Base-by-base conservation (phyloP, 2,113 vertebrate genomes). In the Brienomyrus brachyistius region DNA sequence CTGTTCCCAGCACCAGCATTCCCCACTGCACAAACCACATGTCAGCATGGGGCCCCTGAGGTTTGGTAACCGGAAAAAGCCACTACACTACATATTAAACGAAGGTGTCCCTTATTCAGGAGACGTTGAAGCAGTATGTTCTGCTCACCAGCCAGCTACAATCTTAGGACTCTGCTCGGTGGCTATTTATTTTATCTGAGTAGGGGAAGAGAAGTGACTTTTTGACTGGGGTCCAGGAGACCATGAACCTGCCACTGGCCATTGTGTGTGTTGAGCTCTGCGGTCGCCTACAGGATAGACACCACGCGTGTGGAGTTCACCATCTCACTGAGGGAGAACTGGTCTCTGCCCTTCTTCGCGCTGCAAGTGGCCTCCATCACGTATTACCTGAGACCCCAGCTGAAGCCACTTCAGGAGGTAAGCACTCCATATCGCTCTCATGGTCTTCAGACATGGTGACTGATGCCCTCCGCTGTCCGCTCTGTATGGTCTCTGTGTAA, bases 291-390 rank as follows among this genome's bases (percentile, higher is more conserved):
- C 95, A 99, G 98, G 94, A 92, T 97, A 74, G 98, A 99, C 91
- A 99, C 98, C 6, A 99, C 98, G 54, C 96, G 98, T 86, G 98
- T 99, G 48, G 98, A 99, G 93, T 99, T 99, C 93, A 99, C 98
- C 92, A 97, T 99, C 94, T 98, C 98, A 6, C 95, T 99, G 88
- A 96, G 98, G 93, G 98, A 99, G 95, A 99, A 99, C 93, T 99
- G 98, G 98, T 98, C 98, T 1, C 91, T 99, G 87, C 98, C 98
- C 0, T 99, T 99, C 95, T 96, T 99, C 66, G 98, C 98, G 0
- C 94, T 99, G 91, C 98, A 99, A 93, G 96, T 99, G 89, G 95
- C 97, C 27, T 95, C 97, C 2, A 96, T 99, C 94, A 98, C 98
- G 0, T 98, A 97, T 92, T 97, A 97, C 50, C 94, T 99, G 54